Base-by-base conservation (phyloP, 2,888 invertebrate genomes). In the Metacarcinus magister region DNA sequence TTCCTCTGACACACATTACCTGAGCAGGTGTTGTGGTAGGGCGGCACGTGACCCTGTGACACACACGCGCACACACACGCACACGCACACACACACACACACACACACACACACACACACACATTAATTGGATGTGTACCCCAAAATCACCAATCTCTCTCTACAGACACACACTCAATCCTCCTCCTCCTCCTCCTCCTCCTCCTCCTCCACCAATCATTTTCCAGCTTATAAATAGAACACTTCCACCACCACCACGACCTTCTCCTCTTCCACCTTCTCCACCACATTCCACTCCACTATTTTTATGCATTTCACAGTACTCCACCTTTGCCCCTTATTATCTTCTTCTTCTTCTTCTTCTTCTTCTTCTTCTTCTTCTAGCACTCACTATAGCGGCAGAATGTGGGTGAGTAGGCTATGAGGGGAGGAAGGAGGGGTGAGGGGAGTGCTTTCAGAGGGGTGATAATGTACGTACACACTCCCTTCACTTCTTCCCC, bases 41-140 rank as follows among this genome's bases (percentile, higher is more conserved):
- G 67, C n/a, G 67, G n/a, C 67, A 67, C 67, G 67, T 67, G 67
- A 89, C 43, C 89, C 89, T 32, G 39, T 13, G 39, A 43, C 54
- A 92, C 23, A n/a, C 46, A 39, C 46, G 28, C 39, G 19, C 93
- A 93, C n/a, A 67, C 54, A 19, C 19, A 54, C 39, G n/a, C 46
- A 67, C 60, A 67, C 32, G 39, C 93, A 93, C 32, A 93, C 67
- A 93, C 67, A 93, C 39, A 93, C 67, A 93, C 67, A 93, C 67
- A 39, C 23, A 39, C 91, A 44, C 44, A 44, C 91, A 44, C 91
- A 44, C 91, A 44, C 91, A 44, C 91, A 91, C 91, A 91, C 91
- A 91, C 91, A 91, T 67, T 67, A 67, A 67, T 67, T n/a, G 19
- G 67, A 67, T n/a, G 67, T 19, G 67, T 19, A 67, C 67, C 19